Percentiles rank a stretch among this genome's conserved stretches.
These are phyloP conservation scores for Tachypleus tridentatus DNA, from an alignment of 1,140 invertebrate genomes.

Conservation along the genomic window DNA sequence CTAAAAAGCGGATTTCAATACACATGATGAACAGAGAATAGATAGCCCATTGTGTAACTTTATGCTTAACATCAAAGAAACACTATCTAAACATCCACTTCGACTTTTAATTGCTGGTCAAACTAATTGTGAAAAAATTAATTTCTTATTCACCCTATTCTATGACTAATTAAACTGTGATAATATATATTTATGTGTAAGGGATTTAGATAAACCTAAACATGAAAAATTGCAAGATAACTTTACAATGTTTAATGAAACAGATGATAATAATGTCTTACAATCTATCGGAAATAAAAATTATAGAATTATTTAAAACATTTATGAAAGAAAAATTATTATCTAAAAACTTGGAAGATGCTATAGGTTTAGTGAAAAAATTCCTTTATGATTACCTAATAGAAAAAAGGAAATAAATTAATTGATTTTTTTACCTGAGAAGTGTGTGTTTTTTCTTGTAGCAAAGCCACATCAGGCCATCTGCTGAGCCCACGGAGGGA, in stretches of 20 bases:
- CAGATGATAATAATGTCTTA: neutral
- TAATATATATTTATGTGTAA: neutral
- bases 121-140: conserved; percentile 2
- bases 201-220: conserved; percentile 8
- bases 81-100: conserved; percentile 3
- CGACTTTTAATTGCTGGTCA: conserved; percentile 3
- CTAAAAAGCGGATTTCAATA: too few relatives aligned
- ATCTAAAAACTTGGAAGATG: conserved; percentile 1
- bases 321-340: conserved; percentile 5
- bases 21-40: too few relatives aligned
- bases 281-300: conserved; percentile 1
- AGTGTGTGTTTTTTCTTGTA: too few relatives aligned
- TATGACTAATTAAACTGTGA: conserved; percentile 9
- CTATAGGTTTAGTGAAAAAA: conserved; percentile 1
- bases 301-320: neutral
- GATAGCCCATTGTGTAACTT: too few relatives aligned
- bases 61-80: too few relatives aligned
- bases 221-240: conserved; percentile 6
- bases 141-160: conserved; percentile 3
- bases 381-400: too few relatives aligned
- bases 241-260: neutral
- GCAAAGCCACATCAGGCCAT: too few relatives aligned
- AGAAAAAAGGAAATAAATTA: too few relatives aligned
- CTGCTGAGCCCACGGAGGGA: too few relatives aligned
- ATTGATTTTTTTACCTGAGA: too few relatives aligned